Evolutionary conservation across 2,888 invertebrate species (phyloP).

Genomic region (Eristalis pertinax): DNA sequence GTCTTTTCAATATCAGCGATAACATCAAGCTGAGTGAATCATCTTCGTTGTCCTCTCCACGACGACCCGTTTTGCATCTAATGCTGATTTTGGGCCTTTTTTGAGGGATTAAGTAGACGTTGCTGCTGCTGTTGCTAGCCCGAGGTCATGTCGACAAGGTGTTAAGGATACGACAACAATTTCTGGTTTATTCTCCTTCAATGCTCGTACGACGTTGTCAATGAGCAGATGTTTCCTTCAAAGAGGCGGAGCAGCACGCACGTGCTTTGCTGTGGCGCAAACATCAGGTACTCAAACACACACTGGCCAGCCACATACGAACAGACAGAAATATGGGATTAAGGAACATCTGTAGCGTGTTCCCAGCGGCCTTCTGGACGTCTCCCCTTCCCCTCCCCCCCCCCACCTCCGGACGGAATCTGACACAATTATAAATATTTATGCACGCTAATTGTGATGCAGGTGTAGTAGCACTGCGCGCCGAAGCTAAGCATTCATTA

Average conservation of each 20-base stretch:
- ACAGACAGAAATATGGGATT: neutral
- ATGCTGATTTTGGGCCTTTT: neutral
- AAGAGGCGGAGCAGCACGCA: conserved; percentile 5
- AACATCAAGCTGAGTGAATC: neutral
- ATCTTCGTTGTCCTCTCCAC: neutral
- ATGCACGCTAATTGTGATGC: neutral
- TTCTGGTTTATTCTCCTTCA: conserved; percentile 6
- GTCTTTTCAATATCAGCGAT: conserved; percentile 23
- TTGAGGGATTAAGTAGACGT: neutral
- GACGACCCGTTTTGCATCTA: conserved; percentile 21
- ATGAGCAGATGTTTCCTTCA: conserved; percentile 35
- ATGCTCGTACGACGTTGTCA: neutral
- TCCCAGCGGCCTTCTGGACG: neutral
- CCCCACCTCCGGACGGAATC: neutral
- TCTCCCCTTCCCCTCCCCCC: neutral
- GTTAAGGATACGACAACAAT: conserved; percentile 7
- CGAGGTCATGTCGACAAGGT: conserved; percentile 18
- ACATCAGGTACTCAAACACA: neutral
- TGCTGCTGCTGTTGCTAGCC: neutral
- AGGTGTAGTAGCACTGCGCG: neutral
- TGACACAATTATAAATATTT: neutral
- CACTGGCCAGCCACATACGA: neutral
- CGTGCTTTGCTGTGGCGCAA: conserved; percentile 37
- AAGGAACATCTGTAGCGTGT: neutral
- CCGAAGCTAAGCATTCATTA: neutral